Evolutionary conservation across 2,888 invertebrate genomes (phyloP), one percentile per base, ranked within the genome.

Genomic region (Argynnis bischoffii): DNA sequence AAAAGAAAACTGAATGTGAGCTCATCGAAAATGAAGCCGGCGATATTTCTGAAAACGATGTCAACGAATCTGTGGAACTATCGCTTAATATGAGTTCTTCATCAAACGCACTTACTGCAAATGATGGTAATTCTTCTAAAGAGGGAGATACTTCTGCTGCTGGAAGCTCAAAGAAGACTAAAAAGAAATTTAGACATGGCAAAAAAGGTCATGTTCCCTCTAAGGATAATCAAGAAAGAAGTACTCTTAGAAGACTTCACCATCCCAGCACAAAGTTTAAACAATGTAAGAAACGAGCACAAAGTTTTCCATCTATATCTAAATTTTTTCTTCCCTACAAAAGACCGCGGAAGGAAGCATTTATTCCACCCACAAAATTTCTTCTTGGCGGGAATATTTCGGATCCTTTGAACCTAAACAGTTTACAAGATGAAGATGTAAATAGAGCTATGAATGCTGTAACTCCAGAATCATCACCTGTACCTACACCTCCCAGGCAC

Each of bases 381-480:
- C 90, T 98, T 5, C 94, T 99, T 2, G 99, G 99, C 55, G 99
- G 99, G 11, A 99, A 98, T 86, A 98, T 98, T 75, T 96, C 96
- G 75, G 99, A 99, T 93, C 99, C 99, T 0, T 89, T 99, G 56
- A 99, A 99, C 90, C 89, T 99, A 70, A 98, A 97, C 81, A 98
- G 98, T 81, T 93, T 99, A 78, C 97, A 96, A 87, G 96, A 96
- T 83, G 96, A 96, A 82, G 96, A 96, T 77, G 93, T 95, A 21
- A 95, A 95, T 78, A 93, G 96, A 75, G 96, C 96, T 8, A 96
- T 97, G 94, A 97, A 97, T 88, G 96, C 96, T n/a, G 96, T 96
- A 0, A 98, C 98, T 16, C 98, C 98, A 64, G 96, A 97, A 80
- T 97, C 98, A 46, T 98, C 98, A 68, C 99, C 99, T 0, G 87